These are phyloP conservation scores for Castor canadensis DNA, from an alignment of 2,113 vertebrate species.

Conservation along the genomic window DNA sequence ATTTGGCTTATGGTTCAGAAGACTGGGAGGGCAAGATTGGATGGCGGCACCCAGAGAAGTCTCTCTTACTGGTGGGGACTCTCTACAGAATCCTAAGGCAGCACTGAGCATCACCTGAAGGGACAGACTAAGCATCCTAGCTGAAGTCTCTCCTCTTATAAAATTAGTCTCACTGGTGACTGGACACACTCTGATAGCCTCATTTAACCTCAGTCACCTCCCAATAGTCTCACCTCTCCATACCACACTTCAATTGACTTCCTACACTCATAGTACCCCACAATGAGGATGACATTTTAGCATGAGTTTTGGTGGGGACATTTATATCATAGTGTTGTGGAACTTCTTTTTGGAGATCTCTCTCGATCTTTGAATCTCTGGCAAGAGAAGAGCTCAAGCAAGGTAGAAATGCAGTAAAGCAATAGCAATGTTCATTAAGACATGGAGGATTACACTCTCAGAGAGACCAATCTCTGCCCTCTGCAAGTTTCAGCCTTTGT, in stretches of 20 bases:
- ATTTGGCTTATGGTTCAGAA: neutral
- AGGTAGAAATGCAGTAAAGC: too few relatives aligned
- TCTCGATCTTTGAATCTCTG: too few relatives aligned
- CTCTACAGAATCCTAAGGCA: neutral
- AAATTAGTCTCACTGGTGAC: neutral
- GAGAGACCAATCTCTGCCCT: too few relatives aligned
- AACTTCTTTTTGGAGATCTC: too few relatives aligned
- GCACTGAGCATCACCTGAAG: neutral
- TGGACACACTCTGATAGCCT: neutral
- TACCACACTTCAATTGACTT: neutral
- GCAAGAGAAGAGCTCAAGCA: too few relatives aligned
- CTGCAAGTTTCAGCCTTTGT: too few relatives aligned
- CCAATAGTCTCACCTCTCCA: neutral
- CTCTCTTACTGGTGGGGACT: neutral
- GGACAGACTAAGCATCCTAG: neutral
- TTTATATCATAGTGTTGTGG: neutral
- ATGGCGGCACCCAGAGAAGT: neutral
- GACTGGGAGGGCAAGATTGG: neutral
- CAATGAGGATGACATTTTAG: neutral
- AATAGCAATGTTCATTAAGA: too few relatives aligned
- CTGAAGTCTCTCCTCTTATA: neutral
- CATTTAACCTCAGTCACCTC: neutral
- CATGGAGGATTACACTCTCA: too few relatives aligned
- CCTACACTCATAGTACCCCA: neutral
- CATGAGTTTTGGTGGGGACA: neutral